A percentile compares a stretch with the other conserved stretches of the same genome.
Conservation (phyloP, 2,888 invertebrate species). For the Hemaris fuciformis region DNA sequence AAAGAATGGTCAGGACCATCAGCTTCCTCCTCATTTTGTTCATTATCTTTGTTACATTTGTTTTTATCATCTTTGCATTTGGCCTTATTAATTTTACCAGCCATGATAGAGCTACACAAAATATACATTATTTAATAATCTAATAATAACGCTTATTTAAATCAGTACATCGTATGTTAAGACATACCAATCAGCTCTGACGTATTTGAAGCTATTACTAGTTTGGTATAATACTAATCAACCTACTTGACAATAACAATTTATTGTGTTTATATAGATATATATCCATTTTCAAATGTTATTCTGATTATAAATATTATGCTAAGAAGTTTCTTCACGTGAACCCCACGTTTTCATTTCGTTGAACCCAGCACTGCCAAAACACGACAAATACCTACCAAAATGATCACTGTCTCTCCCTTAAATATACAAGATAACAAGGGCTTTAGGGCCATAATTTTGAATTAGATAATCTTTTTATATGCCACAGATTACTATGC, state of each 20-base stretch:
- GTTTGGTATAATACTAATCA: conserved; percentile 53
- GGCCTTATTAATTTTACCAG: conserved; percentile 68
- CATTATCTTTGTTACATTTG: conserved; percentile 53
- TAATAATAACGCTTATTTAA: neutral
- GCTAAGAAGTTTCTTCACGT: neutral
- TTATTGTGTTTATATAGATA: conserved; percentile 19
- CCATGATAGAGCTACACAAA: conserved; percentile 49
- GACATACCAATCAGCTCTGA: neutral
- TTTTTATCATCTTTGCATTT: conserved; percentile 66
- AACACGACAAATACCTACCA: conserved; percentile 52
- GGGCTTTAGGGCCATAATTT: conserved; percentile 33
- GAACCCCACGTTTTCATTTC: neutral
- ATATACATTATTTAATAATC: conserved; percentile 12
- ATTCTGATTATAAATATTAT: neutral
- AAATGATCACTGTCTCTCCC: conserved; percentile 73
- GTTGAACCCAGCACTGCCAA: neutral
- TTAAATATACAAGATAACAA: conserved; percentile 62
- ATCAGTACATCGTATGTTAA: neutral
- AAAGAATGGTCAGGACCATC: conserved; percentile 79
- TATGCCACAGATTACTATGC: conserved; percentile 53
- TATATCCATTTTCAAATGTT: conserved; percentile 13
- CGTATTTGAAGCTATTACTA: conserved; percentile 27
- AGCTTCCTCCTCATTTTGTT: conserved; percentile 57
- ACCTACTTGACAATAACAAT: conserved; percentile 31
- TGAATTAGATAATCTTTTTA: conserved; percentile 38